Base-by-base conservation (phyloP, 2,888 invertebrate genomes). In the Pelosia muscerda region DNA sequence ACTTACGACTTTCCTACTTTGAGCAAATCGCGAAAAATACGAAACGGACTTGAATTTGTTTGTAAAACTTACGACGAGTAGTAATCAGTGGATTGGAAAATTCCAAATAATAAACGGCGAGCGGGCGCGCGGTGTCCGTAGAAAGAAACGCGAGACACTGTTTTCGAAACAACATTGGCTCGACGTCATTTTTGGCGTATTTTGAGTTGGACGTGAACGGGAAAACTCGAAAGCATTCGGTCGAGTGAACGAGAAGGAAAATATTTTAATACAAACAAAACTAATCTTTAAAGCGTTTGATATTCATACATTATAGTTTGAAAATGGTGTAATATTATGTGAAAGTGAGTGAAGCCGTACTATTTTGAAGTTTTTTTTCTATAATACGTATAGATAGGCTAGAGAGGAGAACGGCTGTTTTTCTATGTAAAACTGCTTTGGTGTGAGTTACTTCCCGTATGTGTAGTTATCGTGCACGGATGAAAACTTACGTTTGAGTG, bases 11-110 rank as follows among this genome's bases (percentile, higher is more conserved):
- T 93, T 94, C 90, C 87, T 92, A 93, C 88, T 91, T 89, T 89
- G 92, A 89, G 92, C 90, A 90, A 90, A 86, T 91, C 88, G 92
- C 90, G 92, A 94, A 94, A 93, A 93, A 93, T 90, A 91, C 88
- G 89, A 92, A 92, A 90, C 91, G 88, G 89, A 91, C 88, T 90
- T 87, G 86, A 91, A 90, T 92, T 92, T 92, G 92, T 92, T 93
- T 93, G 92, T 91, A 92, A 92, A 94, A 93, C 93, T 93, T 90
- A 93, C 91, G 87, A 88, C 88, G 82, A 84, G 84, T 86, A 87
- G 83, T 89, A 88, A 88, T 95, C 95, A 94, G 95, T 95, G 95
- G 93, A 95, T 96, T 95, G 96, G 96, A 96, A 96, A 96, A 96
- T 96, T 96, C 95, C 95, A 92, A 95, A 92, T 90, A 90, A 88